phyloP scores from a whole-genome alignment of 2,888 invertebrate species.

The Phymatocera aterrima region DNA sequence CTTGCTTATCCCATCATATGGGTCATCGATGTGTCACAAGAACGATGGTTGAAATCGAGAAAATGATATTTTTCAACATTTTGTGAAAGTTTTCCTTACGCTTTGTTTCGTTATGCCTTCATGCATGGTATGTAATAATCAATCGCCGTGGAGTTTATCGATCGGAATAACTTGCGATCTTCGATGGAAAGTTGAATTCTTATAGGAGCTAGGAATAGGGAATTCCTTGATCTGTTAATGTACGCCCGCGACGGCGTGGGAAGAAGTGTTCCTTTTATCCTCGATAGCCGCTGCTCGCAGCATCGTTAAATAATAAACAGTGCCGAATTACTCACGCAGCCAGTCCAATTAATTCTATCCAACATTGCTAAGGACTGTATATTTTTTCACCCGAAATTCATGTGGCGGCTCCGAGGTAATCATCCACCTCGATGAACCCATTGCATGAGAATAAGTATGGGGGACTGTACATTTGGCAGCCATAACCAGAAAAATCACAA shows the following conservation, averaged over 20 bases:
- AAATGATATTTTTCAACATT: not conserved
- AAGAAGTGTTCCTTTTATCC: not conserved
- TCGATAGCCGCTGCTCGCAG: not conserved
- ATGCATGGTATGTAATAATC: too few relatives aligned
- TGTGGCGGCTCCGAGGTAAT: not conserved
- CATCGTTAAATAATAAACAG: not conserved
- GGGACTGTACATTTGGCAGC: not conserved
- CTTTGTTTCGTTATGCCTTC: not conserved
- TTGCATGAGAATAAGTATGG: not conserved
- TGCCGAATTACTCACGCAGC: constrained; percentile 34
- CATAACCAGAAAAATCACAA: constrained; percentile 2
- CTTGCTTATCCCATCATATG: not conserved
- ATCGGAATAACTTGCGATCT: not conserved
- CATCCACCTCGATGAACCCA: not conserved
- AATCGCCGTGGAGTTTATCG: not conserved
- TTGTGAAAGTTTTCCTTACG: not conserved
- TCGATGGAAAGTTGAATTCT: not conserved
- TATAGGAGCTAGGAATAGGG: too few relatives aligned
- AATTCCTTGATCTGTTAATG: too few relatives aligned
- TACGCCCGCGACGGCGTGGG: not conserved
- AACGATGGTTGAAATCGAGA: not conserved
- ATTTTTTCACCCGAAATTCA: not conserved
- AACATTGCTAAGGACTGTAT: not conserved
- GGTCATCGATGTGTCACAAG: not conserved
- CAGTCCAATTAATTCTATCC: constrained; percentile 15